Percentiles rank a stretch among this genome's conserved stretches.
phyloP scores from a whole-genome alignment of 37 sponge, comb jelly and placozoan species.

The Ianthella basta region DNA sequence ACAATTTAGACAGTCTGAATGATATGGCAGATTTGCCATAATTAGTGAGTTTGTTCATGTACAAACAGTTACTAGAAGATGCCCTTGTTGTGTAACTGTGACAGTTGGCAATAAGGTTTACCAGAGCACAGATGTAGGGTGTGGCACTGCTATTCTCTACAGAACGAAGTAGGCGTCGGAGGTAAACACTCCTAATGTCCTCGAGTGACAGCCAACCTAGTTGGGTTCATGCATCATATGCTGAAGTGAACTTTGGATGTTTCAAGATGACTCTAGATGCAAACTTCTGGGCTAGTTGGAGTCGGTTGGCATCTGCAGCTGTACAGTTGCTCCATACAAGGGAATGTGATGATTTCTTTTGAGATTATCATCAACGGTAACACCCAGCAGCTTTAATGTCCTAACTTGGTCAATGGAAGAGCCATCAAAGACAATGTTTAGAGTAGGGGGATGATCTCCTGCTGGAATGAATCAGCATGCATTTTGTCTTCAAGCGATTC shows the following conservation, averaged over 20 bases:
- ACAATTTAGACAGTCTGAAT: neutral
- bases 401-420: slow-evolving; percentile 18
- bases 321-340: neutral
- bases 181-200: too few relatives aligned
- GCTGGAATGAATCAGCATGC: slow-evolving; percentile 15
- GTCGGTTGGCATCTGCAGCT: neutral
- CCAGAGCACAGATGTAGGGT: too few relatives aligned
- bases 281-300: neutral
- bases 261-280: slow-evolving; percentile 8
- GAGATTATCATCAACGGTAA: neutral
- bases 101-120: too few relatives aligned
- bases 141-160: too few relatives aligned
- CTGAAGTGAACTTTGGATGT: too few relatives aligned
- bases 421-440: slow-evolving; percentile 20
- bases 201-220: too few relatives aligned
- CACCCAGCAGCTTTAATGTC: slow-evolving; percentile 18
- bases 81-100: too few relatives aligned
- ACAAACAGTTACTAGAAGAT: neutral
- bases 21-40: neutral
- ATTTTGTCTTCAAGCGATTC: slow-evolving; percentile 5
- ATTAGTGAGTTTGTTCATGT: neutral
- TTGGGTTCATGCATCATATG: too few relatives aligned
- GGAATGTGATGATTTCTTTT: neutral
- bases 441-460: slow-evolving; percentile 17
- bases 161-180: too few relatives aligned